A percentile compares a stretch with the other conserved stretches of the same genome.
Evolutionary conservation across 2,888 invertebrate species (phyloP).

Genomic region (Nymphalis polychloros): DNA sequence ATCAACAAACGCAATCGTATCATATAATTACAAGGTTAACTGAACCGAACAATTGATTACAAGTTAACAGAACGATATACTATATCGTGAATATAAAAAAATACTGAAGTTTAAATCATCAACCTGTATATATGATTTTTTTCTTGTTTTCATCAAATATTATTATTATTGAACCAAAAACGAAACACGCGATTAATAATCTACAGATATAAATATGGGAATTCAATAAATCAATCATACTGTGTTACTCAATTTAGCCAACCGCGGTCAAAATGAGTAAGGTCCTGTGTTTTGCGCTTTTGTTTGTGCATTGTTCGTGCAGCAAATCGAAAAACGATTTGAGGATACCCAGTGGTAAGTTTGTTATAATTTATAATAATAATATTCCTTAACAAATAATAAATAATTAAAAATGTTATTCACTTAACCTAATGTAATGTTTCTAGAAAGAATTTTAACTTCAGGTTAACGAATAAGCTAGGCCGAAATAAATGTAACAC

Average conservation of each 20-base stretch:
- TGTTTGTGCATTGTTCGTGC: conserved; percentile 19
- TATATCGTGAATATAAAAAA: neutral
- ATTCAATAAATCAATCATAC: conserved; percentile 1
- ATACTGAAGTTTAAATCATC: conserved; percentile 8
- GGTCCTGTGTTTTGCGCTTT: conserved; percentile 21
- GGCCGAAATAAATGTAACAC: no score
- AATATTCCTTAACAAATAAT: neutral
- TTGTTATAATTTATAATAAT: neutral
- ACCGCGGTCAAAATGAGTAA: conserved; percentile 17
- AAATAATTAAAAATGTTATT: no score
- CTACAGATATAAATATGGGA: conserved; percentile 11
- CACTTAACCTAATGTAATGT: no score
- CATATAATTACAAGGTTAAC: no score
- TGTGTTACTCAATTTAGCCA: neutral
- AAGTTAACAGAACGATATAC: no score
- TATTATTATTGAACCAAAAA: conserved; percentile 6
- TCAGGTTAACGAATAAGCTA: no score
- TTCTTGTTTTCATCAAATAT: neutral
- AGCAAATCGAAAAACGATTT: conserved; percentile 17
- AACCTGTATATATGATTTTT: conserved; percentile 14
- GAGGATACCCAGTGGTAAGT: conserved; percentile 27
- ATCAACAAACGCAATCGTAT: no score
- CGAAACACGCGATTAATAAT: conserved; percentile 25
- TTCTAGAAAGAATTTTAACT: no score
- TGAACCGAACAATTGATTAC: no score